Percentiles rank a stretch among this genome's conserved stretches.
phyloP scores from a whole-genome alignment of 2,113 vertebrate species.

The Otus sunia region DNA sequence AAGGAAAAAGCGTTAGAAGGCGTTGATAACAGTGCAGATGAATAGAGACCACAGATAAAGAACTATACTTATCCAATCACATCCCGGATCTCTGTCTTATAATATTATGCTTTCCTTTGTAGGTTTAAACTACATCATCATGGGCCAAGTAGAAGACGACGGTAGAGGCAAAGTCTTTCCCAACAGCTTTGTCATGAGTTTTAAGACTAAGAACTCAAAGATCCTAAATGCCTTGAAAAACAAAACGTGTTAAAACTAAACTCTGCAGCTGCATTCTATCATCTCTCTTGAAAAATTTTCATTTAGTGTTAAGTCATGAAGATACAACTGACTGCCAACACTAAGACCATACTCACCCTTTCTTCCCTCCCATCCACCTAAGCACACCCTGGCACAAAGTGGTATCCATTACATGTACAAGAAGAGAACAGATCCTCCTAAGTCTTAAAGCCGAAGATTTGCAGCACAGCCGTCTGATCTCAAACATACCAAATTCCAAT shows the following conservation, averaged over 20 bases:
- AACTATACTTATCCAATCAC: not conserved
- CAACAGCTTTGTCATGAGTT: constrained; percentile 88
- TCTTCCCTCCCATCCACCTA: not conserved
- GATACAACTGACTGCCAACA: not conserved
- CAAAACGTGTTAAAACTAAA: constrained; percentile 83
- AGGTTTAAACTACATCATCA: constrained; percentile 98
- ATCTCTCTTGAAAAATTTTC: constrained; percentile 16
- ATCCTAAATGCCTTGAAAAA: constrained; percentile 85
- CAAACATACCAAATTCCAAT: not conserved
- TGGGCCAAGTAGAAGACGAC: constrained; percentile 92
- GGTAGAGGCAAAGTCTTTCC: constrained; percentile 89
- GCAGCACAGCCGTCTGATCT: not conserved
- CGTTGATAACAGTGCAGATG: not conserved
- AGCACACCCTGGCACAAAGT: not conserved
- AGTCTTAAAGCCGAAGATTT: not conserved
- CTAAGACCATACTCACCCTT: not conserved
- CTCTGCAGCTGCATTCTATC: not conserved
- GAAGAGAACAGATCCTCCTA: not conserved
- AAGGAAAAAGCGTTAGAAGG: not conserved
- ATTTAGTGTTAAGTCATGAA: not conserved
- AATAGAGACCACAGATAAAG: not conserved
- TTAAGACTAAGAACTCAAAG: constrained; percentile 94
- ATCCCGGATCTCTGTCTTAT: not conserved
- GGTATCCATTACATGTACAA: not conserved
- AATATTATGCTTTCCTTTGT: constrained; percentile 45